Conservation (phyloP, 1,140 invertebrate species). For the Drosophila saltans region DNA sequence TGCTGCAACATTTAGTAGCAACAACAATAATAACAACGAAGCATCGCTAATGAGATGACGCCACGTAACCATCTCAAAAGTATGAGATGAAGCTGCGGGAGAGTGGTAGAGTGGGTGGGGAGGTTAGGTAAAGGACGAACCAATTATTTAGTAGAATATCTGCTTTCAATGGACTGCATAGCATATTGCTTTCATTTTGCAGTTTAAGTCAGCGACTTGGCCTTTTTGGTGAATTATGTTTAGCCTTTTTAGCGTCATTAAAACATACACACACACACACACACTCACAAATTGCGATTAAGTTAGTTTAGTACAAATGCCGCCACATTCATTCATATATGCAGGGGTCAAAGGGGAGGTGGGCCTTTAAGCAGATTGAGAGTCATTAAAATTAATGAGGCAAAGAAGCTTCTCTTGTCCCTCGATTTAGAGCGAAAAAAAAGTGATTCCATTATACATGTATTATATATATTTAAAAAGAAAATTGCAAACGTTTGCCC, state of each 20-base stretch:
- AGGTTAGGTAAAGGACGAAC: not conserved
- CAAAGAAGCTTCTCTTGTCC: constrained; percentile 15
- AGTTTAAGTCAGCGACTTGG: too few relatives aligned
- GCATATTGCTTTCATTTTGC: not conserved
- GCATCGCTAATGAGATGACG: constrained; percentile 19
- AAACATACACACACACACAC: not conserved
- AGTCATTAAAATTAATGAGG: constrained; percentile 81
- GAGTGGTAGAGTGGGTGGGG: too few relatives aligned
- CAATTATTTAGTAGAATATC: not conserved
- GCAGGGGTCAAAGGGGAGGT: not conserved
- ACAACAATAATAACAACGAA: constrained; percentile 21
- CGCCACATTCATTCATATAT: not conserved
- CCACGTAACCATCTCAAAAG: not conserved
- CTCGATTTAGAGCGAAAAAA: not conserved
- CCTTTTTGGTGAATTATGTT: constrained; percentile 24
- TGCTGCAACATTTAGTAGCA: constrained; percentile 26
- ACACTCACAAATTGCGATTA: constrained; percentile 45
- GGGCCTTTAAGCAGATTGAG: constrained; percentile 7
- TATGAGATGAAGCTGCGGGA: too few relatives aligned
- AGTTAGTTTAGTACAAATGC: constrained; percentile 30
- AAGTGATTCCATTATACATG: not conserved
- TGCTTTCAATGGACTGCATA: not conserved
- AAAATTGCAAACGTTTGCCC: constrained; percentile 16
- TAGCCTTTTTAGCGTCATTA: constrained; percentile 45
- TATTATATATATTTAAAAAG: constrained; percentile 3